Evolutionary conservation across 2,888 invertebrate species (phyloP).

Genomic region (Ferdinandea cuprea): DNA sequence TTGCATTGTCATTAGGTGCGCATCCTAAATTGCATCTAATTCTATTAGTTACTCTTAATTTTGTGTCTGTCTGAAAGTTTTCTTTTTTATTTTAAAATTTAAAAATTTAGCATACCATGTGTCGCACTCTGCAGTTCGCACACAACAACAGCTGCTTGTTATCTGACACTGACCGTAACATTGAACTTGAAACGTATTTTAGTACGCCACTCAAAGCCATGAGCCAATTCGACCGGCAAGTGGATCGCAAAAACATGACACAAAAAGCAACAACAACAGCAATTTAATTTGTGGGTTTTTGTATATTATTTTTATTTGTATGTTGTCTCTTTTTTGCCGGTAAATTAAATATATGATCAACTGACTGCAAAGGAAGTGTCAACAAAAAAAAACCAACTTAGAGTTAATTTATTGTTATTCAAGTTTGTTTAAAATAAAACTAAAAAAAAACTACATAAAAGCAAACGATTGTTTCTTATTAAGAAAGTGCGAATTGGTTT

Average conservation of each 20-base stretch:
- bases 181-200: slow-evolving; percentile 71
- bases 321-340: slow-evolving; percentile 34
- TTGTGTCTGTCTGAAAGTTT: background rate
- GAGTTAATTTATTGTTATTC: slow-evolving; percentile 54
- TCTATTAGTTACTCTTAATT: background rate
- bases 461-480: slow-evolving; percentile 16
- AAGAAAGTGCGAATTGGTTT: slow-evolving; percentile 46
- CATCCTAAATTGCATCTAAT: slow-evolving; percentile 40
- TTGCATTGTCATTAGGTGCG: slow-evolving; percentile 14
- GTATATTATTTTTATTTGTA: slow-evolving; percentile 12
- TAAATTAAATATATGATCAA: slow-evolving; percentile 68
- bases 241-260: slow-evolving; percentile 51
- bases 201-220: slow-evolving; percentile 40
- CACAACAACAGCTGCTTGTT: slow-evolving; percentile 64
- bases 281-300: slow-evolving; percentile 30
- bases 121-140: too few species aligned
- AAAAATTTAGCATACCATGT: slow-evolving; percentile 21
- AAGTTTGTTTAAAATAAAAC: slow-evolving; percentile 20
- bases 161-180: slow-evolving; percentile 74
- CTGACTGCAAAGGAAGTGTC: slow-evolving; percentile 38
- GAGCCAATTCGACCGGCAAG: slow-evolving; percentile 67
- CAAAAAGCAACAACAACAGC: background rate
- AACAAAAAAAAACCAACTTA: slow-evolving; percentile 41
- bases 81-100: slow-evolving; percentile 12
- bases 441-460: background rate